phyloP scores from a whole-genome alignment of 1,140 invertebrate genomes.

The Cryptotermes secundus region DNA sequence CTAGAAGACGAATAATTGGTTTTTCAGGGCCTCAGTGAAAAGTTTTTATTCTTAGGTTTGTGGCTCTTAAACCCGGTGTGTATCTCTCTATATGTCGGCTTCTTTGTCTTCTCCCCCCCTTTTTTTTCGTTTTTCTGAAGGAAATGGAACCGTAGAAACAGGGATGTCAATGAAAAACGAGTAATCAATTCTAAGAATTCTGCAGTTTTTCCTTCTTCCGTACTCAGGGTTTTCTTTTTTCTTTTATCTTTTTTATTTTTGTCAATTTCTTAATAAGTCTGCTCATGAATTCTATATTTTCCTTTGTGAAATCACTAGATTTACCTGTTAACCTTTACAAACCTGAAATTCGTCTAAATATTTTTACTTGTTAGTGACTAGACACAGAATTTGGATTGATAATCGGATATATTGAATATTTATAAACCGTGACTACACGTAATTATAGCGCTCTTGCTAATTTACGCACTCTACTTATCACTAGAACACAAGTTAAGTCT shows the following conservation, averaged over 20 bases:
- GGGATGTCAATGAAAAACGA: neutral
- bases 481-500: no score
- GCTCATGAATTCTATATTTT: neutral
- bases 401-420: no score
- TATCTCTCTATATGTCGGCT: neutral
- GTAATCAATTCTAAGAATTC: neutral
- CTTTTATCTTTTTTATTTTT: neutral
- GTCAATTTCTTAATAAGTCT: neutral
- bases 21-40: slow-evolving; percentile 2
- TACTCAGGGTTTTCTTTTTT: neutral
- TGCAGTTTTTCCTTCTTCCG: neutral
- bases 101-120: neutral
- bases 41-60: neutral
- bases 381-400: no score
- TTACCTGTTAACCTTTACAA: neutral
- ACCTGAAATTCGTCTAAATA: neutral
- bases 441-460: no score
- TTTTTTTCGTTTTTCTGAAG: neutral
- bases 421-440: no score
- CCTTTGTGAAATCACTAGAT: neutral
- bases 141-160: neutral
- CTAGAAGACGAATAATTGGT: slow-evolving; percentile 25
- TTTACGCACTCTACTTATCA: no score
- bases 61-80: neutral
- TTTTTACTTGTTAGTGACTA: no score